Conservation (phyloP, 2,797 vertebrate species). For the Clarias pachynema region DNA sequence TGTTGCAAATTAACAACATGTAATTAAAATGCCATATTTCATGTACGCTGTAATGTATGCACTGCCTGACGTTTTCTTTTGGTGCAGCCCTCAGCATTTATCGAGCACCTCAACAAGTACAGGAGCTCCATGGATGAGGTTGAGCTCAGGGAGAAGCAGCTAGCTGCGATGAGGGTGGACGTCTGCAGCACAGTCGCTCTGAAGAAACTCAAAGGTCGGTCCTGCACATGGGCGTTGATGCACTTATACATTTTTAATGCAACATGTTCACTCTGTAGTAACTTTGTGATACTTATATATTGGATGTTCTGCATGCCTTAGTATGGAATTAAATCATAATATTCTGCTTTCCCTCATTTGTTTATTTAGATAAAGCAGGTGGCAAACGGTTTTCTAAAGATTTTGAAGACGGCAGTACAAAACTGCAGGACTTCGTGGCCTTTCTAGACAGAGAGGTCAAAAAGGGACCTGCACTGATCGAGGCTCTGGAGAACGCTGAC, state of each 20-base stretch:
- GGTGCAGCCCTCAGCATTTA: slow-evolving; percentile 83
- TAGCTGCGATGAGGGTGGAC: slow-evolving; percentile 92
- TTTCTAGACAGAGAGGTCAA: slow-evolving; percentile 89
- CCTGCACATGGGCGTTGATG: not conserved
- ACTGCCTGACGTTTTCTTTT: not conserved
- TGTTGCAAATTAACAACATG: not conserved
- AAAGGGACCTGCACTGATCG: slow-evolving; percentile 80
- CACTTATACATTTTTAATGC: not conserved
- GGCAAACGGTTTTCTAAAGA: slow-evolving; percentile 97
- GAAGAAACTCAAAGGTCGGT: slow-evolving; percentile 92
- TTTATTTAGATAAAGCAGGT: slow-evolving; percentile 88
- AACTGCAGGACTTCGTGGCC: slow-evolving; percentile 92
- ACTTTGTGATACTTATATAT: not conserved
- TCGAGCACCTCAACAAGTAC: slow-evolving; percentile 86
- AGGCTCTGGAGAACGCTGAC: slow-evolving; percentile 87
- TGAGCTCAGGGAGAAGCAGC: slow-evolving; percentile 92
- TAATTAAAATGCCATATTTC: not conserved
- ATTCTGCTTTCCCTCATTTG: not conserved
- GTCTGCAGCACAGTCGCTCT: slow-evolving; percentile 93
- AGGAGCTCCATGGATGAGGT: slow-evolving; percentile 88
- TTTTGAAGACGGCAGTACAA: slow-evolving; percentile 94
- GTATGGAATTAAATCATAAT: not conserved
- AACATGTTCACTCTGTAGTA: not conserved
- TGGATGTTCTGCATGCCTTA: not conserved
- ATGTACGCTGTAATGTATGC: not conserved